Evolutionary conservation across 1,140 invertebrate species (phyloP), one percentile per base, ranked within the genome.

Genomic region (Oreohelix idahoensis): DNA sequence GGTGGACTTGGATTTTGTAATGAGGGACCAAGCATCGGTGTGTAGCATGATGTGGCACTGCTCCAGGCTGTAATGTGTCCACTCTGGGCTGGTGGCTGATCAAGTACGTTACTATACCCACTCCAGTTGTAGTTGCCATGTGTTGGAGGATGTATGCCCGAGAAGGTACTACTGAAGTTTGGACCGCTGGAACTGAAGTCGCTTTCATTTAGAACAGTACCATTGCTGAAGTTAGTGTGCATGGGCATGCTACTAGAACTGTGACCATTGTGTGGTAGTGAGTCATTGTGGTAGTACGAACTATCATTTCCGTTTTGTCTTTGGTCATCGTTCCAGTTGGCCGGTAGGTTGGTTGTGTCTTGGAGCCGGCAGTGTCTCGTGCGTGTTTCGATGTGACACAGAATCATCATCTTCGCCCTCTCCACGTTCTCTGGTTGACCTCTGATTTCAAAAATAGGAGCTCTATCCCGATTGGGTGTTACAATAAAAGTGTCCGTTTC

Each of bases 401-500:
- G 98, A 87, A 99, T 99, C 93, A 99, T 98, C 85, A 96, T 95
- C 82, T 96, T 95, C 0, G 98, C 98, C 8, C 96, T 96, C 87
- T 99, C 97, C 0, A 99, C 98, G 93, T 97, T 98, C 84, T 99
- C 97, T 0, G 98, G 97, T 84, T 99, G 93, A 0, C 98, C 98
- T 8, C 98, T 99, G 4, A 99, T 98, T 81, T 91, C 98, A 93
- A 99, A 99, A 5, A 99, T 97, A 0, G 98, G 98, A 91, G 99
- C 98, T 93, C 98, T 98, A 92, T 99, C 98, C 58, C 98, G 95
- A 79, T 97, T 98, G 13, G 98, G 98, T 0, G 98, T 99, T 76
- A 99, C 98, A 89, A 99, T 99, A 94, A 99, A 99, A 2, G 98
- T 99, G 94, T 99, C 97, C 29, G 98, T 99, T 90, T 98, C 96